A percentile compares a stretch with the other conserved stretches of the same genome.
These are phyloP conservation scores for Percina caprodes DNA, from an alignment of 2,113 vertebrate species.

Conservation along the genomic window DNA sequence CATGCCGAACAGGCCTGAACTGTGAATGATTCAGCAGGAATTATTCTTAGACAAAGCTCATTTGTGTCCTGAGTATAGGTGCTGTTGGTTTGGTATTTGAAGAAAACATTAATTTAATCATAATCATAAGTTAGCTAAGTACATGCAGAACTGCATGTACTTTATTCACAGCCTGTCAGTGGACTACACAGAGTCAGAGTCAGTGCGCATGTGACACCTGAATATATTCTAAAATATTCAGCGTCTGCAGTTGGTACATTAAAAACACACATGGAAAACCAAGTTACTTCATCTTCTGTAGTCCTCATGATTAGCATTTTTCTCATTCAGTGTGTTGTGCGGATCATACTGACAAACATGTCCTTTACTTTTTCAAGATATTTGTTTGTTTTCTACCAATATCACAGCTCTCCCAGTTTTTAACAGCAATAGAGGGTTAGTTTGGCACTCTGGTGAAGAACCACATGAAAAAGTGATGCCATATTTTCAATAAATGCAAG, in stretches of 20 bases:
- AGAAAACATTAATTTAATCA: background rate
- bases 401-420: background rate
- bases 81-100: background rate
- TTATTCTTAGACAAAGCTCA: slow-evolving; percentile 10
- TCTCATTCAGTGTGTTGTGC: background rate
- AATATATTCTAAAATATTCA: background rate
- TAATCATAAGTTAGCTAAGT: background rate
- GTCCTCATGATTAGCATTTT: background rate
- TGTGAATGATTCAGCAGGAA: slow-evolving; percentile 11
- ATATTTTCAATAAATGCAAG: background rate
- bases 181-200: background rate
- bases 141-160: background rate
- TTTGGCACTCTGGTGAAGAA: background rate
- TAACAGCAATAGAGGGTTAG: background rate
- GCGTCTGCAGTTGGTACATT: background rate
- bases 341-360: background rate
- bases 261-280: background rate
- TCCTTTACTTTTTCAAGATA: background rate
- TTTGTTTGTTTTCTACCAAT: background rate
- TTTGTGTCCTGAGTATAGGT: background rate
- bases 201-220: background rate
- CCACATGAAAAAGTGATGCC: background rate
- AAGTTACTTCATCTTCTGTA: background rate
- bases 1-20: slow-evolving; percentile 33
- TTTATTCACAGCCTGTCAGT: background rate